Evolutionary conservation across 2,797 vertebrate species (phyloP).

Genomic region (Sarcoramphus papa): DNA sequence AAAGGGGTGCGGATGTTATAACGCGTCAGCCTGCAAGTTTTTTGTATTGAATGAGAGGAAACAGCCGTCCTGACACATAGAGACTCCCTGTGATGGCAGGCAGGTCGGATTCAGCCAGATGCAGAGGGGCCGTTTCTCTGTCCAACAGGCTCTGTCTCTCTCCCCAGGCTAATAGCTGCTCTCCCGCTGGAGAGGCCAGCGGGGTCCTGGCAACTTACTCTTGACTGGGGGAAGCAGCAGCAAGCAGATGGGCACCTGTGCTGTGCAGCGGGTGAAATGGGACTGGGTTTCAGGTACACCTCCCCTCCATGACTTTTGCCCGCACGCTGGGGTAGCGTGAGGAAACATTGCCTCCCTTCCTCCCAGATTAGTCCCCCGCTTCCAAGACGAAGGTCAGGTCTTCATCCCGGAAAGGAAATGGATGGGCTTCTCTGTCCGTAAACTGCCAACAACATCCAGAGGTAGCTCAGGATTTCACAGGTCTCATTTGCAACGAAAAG

Average conservation of each 20-base stretch:
- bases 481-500: not conserved
- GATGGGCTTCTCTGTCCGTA: not conserved
- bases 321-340: not conserved
- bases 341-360: not conserved
- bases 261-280: not conserved
- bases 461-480: not conserved
- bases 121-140: too few relatives aligned
- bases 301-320: not conserved
- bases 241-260: too few relatives aligned
- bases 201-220: not conserved
- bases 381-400: not conserved
- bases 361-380: not conserved
- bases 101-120: not conserved
- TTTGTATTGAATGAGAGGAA: not conserved
- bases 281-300: not conserved
- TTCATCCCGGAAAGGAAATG: not conserved
- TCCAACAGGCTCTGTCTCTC: too few relatives aligned
- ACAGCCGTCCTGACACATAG: not conserved
- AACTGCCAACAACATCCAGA: too few relatives aligned
- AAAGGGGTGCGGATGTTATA: not conserved
- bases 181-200: not conserved
- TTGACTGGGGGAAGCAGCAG: not conserved
- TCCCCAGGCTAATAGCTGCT: not conserved
- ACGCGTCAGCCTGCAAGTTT: not conserved
- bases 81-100: not conserved